Base-by-base conservation (phyloP, 2,888 invertebrate genomes). In the Augochlorella aurata region DNA sequence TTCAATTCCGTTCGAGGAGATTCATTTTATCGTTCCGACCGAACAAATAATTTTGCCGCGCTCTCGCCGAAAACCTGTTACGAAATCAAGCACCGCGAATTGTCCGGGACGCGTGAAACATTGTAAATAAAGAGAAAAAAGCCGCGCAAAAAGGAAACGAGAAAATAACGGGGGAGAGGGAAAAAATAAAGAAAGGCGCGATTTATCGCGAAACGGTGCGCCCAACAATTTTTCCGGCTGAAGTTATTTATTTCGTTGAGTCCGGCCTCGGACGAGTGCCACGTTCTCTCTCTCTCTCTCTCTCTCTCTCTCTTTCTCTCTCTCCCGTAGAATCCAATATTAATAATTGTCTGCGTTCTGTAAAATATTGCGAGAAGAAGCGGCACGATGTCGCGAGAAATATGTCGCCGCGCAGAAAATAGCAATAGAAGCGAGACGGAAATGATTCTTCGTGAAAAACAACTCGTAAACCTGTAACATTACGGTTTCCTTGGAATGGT, bases 1-100 rank as follows among this genome's bases (percentile, higher is more conserved):
- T 54, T 69, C 74, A 54, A 80, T 81, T 81, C 80, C 65, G 79
- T 81, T 80, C 80, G 49, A 58, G 54, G 38, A 69, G 74, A 70
- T 74, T 81, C 74, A 65, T 69, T 81, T 61, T 74, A 79, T 74
- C 80, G 44, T 49, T 45, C 49, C 49, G 9, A 12, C 24, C 12
- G 69, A 74, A 68, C 80, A 81, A 81, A 79, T 81, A 81, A 81
- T 81, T 81, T 74, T 45, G 9, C 74, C 14, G 49, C 73, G 72
- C 0, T 38, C 21, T 63, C 61, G 24, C 44, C 69, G 21, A 65
- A 70, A 80, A 70, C n/a, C 80, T 45, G 49, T 79, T 50, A 61
- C 74, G 21, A 38, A 69, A 66, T 79, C 54, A 74, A 81, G 74
- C 54, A 54, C 54, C 74, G 29, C 49, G 45, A 66, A 66, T 70